Base-by-base conservation (phyloP, 2,888 invertebrate species). In the Drosophila demipolita region DNA sequence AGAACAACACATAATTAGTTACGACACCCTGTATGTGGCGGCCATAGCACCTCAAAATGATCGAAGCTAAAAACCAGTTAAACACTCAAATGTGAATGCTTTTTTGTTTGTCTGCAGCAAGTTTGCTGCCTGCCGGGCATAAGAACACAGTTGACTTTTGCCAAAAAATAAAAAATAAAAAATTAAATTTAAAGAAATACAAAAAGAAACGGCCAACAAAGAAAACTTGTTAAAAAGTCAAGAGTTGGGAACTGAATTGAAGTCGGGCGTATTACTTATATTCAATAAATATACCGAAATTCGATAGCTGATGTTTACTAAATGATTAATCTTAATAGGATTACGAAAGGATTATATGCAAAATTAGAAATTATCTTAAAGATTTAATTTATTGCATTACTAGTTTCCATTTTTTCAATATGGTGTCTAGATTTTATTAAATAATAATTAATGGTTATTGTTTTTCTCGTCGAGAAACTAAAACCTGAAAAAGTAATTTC, bases 41-140 rank as follows among this genome's bases (percentile, higher is more conserved):
- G 59, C 57, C 67, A 61, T 64, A 73, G 55, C 66, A 48, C 48
- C 33, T 71, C 54, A 73, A 75, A 64, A 72, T 66, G 29, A 55
- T 54, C 64, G 63, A 68, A 79, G 58, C 68, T 45, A 64, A 77
- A 89, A 87, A 88, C 89, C 82, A 89, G 89, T 89, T 90, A 72
- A 79, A 49, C 80, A 77, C 80, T 75, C 74, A 87, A 88, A 82
- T 79, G 77, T 90, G 81, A 74, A 64, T 67, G 82, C 57, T 76
- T 70, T 73, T 63, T 61, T 75, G 64, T 66, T 67, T 66, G 78
- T 82, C 75, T 67, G 79, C 75, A 60, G 70, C 75, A 75, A 89
- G 87, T 85, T 84, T 79, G 76, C 79, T 79, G 78, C 73, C 65
- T 79, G 85, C 71, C 68, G 80, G 75, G 75, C 68, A 78, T 73